Evolutionary conservation across 2,113 vertebrate species (phyloP).

Genomic region (Kryptolebias marmoratus): DNA sequence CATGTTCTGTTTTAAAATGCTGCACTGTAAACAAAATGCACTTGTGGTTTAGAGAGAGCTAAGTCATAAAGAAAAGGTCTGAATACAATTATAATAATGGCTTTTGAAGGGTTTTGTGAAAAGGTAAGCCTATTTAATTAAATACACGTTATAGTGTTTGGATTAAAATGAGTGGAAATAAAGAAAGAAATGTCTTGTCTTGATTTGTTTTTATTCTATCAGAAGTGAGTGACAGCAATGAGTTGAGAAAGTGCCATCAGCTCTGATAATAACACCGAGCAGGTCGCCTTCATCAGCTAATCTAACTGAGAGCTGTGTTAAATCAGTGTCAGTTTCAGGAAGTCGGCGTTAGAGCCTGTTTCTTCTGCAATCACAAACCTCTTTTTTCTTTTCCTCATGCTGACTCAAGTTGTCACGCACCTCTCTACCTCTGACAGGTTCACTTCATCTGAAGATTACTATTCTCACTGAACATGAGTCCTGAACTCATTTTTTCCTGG

Average conservation of each 20-base stretch:
- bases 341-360: slow-evolving; percentile 23
- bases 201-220: slow-evolving; percentile 43
- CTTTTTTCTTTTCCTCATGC: slow-evolving; percentile 34
- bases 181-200: slow-evolving; percentile 36
- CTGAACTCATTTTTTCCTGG: slow-evolving; percentile 46
- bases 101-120: slow-evolving; percentile 20
- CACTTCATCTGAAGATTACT: slow-evolving; percentile 69
- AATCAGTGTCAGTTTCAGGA: slow-evolving; percentile 59
- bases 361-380: slow-evolving; percentile 23
- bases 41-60: slow-evolving; percentile 20
- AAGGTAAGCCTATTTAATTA: slow-evolving; percentile 18
- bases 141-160: slow-evolving; percentile 25
- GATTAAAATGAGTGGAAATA: slow-evolving; percentile 25
- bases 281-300: slow-evolving; percentile 62
- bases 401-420: slow-evolving; percentile 62
- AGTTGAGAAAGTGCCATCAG: slow-evolving; percentile 20
- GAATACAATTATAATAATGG: slow-evolving; percentile 35
- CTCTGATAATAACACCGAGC: slow-evolving; percentile 48
- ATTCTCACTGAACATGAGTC: slow-evolving; percentile 60
- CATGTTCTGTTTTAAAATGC: slow-evolving; percentile 13
- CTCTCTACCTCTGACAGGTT: slow-evolving; percentile 51
- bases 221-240: slow-evolving; percentile 42
- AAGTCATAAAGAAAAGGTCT: slow-evolving; percentile 26
- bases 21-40: slow-evolving; percentile 34
- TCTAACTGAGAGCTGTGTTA: slow-evolving; percentile 58